These are phyloP conservation scores for Platyscapa corneri DNA, from an alignment of 1,140 invertebrate genomes.

Conservation along the genomic window DNA sequence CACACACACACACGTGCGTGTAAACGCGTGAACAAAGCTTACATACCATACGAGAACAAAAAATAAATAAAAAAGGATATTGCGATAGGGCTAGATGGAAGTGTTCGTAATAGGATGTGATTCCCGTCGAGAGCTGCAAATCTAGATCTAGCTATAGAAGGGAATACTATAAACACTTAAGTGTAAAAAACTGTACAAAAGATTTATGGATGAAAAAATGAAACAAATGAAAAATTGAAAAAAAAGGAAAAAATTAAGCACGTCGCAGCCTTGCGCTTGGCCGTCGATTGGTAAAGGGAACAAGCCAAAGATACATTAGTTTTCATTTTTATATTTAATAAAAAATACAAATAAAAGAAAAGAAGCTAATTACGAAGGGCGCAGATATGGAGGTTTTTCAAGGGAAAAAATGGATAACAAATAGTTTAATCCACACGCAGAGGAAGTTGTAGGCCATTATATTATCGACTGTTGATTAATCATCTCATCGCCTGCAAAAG, in stretches of 20 bases:
- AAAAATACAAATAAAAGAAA: constrained; percentile 61
- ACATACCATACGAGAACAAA: constrained; percentile 38
- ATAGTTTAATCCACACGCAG: not conserved
- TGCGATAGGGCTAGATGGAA: constrained; percentile 31
- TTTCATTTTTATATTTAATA: constrained; percentile 76
- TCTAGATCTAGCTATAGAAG: constrained; percentile 43
- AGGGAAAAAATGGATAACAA: not conserved
- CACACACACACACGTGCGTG: constrained; percentile 23
- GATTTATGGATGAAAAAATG: constrained; percentile 55
- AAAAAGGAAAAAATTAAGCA: constrained; percentile 62
- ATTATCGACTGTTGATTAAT: constrained; percentile 21
- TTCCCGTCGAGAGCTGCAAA: constrained; percentile 1
- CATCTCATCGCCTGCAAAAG: not conserved
- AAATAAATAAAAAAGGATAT: constrained; percentile 54
- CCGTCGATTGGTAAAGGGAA: constrained; percentile 75
- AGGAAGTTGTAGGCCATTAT: constrained; percentile 6
- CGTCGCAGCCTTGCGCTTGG: constrained; percentile 65
- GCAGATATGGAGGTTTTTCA: constrained; percentile 6
- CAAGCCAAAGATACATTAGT: constrained; percentile 76
- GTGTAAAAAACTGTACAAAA: constrained; percentile 72
- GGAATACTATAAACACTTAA: constrained; percentile 58
- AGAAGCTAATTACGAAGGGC: constrained; percentile 53
- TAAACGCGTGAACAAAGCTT: constrained; percentile 48
- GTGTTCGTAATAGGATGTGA: not conserved
- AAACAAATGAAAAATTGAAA: constrained; percentile 53